These are phyloP conservation scores for Platycercus adscitus DNA, from an alignment of 2,113 vertebrate species.

Conservation along the genomic window DNA sequence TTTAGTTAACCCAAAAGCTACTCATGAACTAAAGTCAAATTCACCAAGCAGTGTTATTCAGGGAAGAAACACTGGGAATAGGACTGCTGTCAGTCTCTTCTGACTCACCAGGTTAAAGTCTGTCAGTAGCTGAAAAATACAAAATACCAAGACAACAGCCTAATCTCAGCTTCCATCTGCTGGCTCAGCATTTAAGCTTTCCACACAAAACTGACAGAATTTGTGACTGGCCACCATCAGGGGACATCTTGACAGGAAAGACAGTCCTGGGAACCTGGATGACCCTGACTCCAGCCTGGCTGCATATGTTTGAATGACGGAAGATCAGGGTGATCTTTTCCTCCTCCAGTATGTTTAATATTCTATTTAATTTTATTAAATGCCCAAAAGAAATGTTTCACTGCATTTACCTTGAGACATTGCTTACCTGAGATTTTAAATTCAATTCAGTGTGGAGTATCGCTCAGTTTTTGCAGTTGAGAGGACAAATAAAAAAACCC, in stretches of 20 bases:
- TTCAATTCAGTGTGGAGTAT: neutral
- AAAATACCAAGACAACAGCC: neutral
- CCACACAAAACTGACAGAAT: neutral
- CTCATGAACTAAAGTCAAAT: neutral
- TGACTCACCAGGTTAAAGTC: neutral
- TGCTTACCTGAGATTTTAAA: neutral
- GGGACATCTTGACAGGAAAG: neutral
- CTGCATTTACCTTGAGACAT: neutral
- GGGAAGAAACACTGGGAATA: neutral
- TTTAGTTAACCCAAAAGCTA: neutral
- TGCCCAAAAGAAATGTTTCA: neutral
- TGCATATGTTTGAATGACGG: neutral
- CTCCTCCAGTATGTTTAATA: neutral
- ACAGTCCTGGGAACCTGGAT: neutral
- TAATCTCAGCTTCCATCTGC: neutral
- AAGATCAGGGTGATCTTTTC: neutral
- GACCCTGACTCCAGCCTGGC: neutral
- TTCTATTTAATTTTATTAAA: neutral
- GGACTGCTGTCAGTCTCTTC: neutral
- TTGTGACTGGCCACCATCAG: neutral
- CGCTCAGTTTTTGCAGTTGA: neutral
- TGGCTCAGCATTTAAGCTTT: neutral
- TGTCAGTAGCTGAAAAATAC: neutral
- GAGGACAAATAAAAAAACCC: neutral
- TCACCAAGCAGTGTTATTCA: neutral